Conservation (phyloP, 2,113 vertebrate genomes). For the Balaenoptera acutorostrata region DNA sequence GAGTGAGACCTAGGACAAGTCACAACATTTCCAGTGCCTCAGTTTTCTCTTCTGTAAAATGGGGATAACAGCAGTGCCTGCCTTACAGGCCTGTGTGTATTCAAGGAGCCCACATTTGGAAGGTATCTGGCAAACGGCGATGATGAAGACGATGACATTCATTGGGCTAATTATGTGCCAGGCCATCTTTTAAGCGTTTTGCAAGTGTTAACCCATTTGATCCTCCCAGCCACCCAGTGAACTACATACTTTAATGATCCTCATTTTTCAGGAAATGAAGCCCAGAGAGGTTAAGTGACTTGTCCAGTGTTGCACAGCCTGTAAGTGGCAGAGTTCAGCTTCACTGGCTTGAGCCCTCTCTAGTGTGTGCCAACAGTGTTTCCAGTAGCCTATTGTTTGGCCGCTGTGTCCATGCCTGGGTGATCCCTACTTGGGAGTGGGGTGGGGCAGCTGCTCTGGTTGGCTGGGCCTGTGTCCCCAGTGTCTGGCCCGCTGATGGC, state of each 20-base stretch:
- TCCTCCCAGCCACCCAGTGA: not conserved
- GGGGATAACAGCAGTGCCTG: not conserved
- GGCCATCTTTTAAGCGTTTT: not conserved
- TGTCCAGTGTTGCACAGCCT: not conserved
- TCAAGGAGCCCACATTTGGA: not conserved
- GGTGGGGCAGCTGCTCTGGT: accelerated
- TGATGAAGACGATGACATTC: too few species aligned
- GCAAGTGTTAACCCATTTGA: too few species aligned
- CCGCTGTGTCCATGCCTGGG: accelerated
- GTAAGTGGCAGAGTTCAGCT: not conserved
- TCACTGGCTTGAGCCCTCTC: not conserved
- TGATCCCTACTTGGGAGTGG: not conserved
- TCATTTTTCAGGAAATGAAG: not conserved
- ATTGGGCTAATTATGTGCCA: too few species aligned
- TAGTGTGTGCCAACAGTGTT: not conserved
- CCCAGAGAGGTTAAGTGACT: not conserved
- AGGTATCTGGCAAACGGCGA: not conserved
- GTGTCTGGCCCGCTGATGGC: slow-evolving; percentile 46
- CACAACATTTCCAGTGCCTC: not conserved
- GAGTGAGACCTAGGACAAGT: not conserved
- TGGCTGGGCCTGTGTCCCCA: not conserved
- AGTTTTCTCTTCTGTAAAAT: not conserved
- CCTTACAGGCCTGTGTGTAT: not conserved
- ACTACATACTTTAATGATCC: not conserved
- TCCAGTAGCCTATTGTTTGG: accelerated